Conservation (phyloP, 2,888 invertebrate genomes). For the Leptarthrus brevirostris region DNA sequence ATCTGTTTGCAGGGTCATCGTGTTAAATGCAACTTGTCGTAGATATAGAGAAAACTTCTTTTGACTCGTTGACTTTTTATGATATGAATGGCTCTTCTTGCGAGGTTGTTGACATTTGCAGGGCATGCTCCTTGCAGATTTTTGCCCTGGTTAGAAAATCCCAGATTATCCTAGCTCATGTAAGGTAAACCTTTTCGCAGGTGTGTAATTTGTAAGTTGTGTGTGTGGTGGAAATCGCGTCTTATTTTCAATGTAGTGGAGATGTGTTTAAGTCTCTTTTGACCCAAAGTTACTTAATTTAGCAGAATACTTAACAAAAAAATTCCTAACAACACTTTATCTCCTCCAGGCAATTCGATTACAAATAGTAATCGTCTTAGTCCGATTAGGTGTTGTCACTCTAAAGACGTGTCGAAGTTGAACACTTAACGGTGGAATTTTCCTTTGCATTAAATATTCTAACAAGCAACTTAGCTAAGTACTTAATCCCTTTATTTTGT, state of each 20-base stretch:
- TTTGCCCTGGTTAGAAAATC: background rate
- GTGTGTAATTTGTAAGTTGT: too few species aligned
- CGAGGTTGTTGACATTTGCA: slow-evolving; percentile 6
- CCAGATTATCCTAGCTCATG: too few species aligned
- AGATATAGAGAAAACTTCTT: background rate
- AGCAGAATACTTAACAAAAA: too few species aligned
- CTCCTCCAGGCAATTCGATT: background rate
- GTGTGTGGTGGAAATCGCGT: too few species aligned
- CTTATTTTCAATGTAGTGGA: too few species aligned
- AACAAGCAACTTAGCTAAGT: background rate
- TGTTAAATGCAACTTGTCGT: slow-evolving; percentile 19
- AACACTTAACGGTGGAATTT: background rate
- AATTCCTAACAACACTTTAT: too few species aligned
- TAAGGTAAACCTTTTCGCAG: too few species aligned
- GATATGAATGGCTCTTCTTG: background rate
- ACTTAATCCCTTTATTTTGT: slow-evolving; percentile 31
- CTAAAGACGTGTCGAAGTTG: background rate
- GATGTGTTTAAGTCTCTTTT: too few species aligned
- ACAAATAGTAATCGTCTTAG: background rate
- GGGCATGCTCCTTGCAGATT: background rate
- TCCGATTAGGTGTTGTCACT: background rate
- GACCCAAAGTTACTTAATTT: too few species aligned
- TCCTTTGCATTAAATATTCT: slow-evolving; percentile 7
- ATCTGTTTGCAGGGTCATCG: slow-evolving; percentile 37
- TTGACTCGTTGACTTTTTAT: slow-evolving; percentile 14